Base-by-base conservation (phyloP, 2,113 vertebrate genomes). In the Hippolais icterina region DNA sequence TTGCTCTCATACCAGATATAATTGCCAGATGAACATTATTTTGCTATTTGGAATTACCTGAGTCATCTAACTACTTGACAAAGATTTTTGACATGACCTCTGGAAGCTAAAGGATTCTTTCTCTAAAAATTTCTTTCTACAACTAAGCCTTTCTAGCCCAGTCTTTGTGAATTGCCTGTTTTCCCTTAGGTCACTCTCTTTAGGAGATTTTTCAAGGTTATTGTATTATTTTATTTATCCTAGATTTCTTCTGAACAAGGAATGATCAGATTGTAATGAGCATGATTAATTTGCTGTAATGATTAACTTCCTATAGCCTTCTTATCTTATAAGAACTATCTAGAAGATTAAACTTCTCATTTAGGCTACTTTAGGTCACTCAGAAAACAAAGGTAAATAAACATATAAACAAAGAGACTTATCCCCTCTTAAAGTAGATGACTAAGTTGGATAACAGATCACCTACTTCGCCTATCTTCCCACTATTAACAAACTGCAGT, bases 11-110 rank as follows among this genome's bases (percentile, higher is more conserved):
- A 24, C 6, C 37, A 83, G 19, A 39, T 65, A 61, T 27, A 72
- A 80, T 50, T 9, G 12, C 37, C 37, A 80, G 19, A 54, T 52
- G 35, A 65, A 50, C 22, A 21, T 10, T 76, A 4, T 46, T 87
- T 89, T 80, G 5, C 28, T 83, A 37, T 83, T 90, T 83, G 83
- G n/a, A 90, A 88, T 87, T 54, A 93, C 56, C 12, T 76, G 31
- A 88, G 31, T 79, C 63, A 59, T 85, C 50, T 57, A 85, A 61
- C n/a, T 53, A 61, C 41, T 76, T 72, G 57, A 35, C n/a, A 78
- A 75, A 57, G 11, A 47, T 42, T 71, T 89, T 65, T 84, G 8
- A 69, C 15, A 50, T 39, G 31, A 57, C 11, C 27, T 91, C 41
- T 71, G 47, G 13, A 86, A 83, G 11, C 1, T 29, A 65, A 25